Evolutionary conservation across 2,113 vertebrate genomes (phyloP).

Genomic region (Perca fluviatilis): DNA sequence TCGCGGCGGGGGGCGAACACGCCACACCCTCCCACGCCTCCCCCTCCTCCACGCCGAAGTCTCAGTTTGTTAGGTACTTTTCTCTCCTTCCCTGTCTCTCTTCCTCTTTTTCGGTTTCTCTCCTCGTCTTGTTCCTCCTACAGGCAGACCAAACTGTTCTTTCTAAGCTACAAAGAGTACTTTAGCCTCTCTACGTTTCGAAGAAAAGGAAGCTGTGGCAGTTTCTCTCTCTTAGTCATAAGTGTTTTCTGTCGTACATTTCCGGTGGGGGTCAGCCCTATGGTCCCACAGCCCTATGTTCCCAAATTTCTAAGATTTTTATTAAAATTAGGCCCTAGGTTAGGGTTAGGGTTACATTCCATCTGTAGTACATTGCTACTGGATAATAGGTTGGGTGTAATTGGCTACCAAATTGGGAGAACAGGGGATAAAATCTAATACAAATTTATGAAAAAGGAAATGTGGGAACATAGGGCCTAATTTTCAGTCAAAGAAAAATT

Average conservation of each 20-base stretch:
- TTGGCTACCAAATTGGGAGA: too few species aligned
- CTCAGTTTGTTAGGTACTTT: conserved; percentile 92
- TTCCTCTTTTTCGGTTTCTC: neutral
- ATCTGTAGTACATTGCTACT: too few species aligned
- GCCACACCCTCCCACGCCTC: conserved; percentile 94
- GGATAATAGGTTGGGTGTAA: too few species aligned
- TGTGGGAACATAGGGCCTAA: too few species aligned
- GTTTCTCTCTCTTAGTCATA: neutral
- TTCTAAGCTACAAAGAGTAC: too few species aligned
- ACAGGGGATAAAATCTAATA: too few species aligned
- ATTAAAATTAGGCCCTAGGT: too few species aligned
- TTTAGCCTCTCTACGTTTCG: neutral
- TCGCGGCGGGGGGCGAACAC: conserved; percentile 91
- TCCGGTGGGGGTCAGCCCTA: neutral
- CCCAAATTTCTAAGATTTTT: too few species aligned
- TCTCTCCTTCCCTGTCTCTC: conserved; percentile 14
- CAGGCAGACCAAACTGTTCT: neutral
- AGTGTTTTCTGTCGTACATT: neutral
- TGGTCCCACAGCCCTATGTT: too few species aligned
- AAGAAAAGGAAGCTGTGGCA: neutral
- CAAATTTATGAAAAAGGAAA: too few species aligned
- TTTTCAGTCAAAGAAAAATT: too few species aligned
- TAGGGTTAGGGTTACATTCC: too few species aligned
- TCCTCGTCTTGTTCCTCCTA: neutral
- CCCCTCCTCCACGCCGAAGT: conserved; percentile 94